phyloP scores from a whole-genome alignment of 2,888 invertebrate species.

The Epistrophella euchroma region DNA sequence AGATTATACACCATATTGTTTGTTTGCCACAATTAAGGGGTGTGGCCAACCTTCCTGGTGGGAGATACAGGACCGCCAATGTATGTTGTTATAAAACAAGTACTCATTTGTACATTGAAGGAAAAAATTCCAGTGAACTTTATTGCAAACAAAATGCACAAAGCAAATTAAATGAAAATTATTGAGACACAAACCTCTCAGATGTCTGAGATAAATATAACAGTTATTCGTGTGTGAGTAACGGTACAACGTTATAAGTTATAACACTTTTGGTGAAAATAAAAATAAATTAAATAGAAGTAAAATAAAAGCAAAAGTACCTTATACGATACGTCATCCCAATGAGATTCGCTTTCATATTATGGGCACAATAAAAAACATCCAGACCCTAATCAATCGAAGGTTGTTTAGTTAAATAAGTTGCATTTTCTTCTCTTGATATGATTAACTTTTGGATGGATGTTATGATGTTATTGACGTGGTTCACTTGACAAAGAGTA shows the following conservation, averaged over 20 bases:
- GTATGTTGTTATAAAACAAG: background rate
- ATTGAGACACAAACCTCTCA: background rate
- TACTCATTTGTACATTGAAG: background rate
- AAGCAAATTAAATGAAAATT: rapidly evolving
- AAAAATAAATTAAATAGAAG: background rate
- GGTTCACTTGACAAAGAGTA: too few relatives aligned
- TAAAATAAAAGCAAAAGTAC: too few relatives aligned
- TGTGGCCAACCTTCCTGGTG: constrained; percentile 12
- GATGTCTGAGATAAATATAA: constrained; percentile 5
- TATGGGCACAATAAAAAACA: too few relatives aligned
- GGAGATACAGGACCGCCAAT: background rate
- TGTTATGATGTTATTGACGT: too few relatives aligned
- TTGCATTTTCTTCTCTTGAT: too few relatives aligned
- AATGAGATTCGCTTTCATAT: too few relatives aligned
- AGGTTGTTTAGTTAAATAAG: too few relatives aligned
- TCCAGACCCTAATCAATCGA: too few relatives aligned
- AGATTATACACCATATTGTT: background rate
- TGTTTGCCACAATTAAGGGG: constrained; percentile 14
- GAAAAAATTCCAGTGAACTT: background rate
- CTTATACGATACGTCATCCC: too few relatives aligned
- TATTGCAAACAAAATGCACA: background rate
- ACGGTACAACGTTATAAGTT: background rate
- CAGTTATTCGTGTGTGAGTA: background rate
- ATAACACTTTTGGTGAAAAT: background rate
- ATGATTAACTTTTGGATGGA: too few relatives aligned